These are phyloP conservation scores for Columba livia DNA, from an alignment of 2,113 vertebrate species.

Conservation along the genomic window DNA sequence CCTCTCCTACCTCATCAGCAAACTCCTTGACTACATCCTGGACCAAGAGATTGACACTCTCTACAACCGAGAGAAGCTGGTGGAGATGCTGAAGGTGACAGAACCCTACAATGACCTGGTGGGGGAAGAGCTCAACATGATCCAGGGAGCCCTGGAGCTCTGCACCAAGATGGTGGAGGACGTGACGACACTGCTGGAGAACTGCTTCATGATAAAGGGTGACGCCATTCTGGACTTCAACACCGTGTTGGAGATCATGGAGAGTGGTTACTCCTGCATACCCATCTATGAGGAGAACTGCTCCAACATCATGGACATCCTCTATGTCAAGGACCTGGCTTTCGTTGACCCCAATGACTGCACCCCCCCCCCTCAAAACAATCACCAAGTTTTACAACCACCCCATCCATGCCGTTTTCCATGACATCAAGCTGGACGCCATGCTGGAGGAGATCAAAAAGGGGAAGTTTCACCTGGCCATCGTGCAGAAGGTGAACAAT, in stretches of 20 bases:
- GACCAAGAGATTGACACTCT: slow-evolving; percentile 74
- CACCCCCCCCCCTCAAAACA: slow-evolving; percentile 91
- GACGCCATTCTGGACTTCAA: slow-evolving; percentile 93
- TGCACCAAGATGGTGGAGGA: slow-evolving; percentile 92
- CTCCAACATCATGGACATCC: slow-evolving; percentile 93
- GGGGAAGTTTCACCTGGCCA: slow-evolving; percentile 96
- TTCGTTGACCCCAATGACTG: slow-evolving; percentile 95
- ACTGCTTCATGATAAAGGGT: slow-evolving; percentile 95
- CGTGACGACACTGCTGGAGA: slow-evolving; percentile 87
- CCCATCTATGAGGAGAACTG: slow-evolving; percentile 90
- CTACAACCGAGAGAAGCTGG: slow-evolving; percentile 95
- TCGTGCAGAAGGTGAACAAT: slow-evolving; percentile 98
- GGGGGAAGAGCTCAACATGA: slow-evolving; percentile 96
- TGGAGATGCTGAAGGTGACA: slow-evolving; percentile 95
- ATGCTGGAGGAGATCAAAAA: slow-evolving; percentile 99
- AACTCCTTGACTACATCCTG: too few relatives aligned
- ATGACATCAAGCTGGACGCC: slow-evolving; percentile 93
- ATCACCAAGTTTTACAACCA: slow-evolving; percentile 98
- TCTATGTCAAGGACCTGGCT: slow-evolving; percentile 93
- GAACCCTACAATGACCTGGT: slow-evolving; percentile 95
- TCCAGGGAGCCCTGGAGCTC: slow-evolving; percentile 93
- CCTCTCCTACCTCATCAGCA: too few relatives aligned
- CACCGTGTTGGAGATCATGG: slow-evolving; percentile 98
- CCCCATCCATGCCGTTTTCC: slow-evolving; percentile 93
- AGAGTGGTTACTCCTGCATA: slow-evolving; percentile 93